Evolutionary conservation across 2,888 invertebrate species (phyloP), one percentile per base, ranked within the genome.

Genomic region (Parnassius glacialis): DNA sequence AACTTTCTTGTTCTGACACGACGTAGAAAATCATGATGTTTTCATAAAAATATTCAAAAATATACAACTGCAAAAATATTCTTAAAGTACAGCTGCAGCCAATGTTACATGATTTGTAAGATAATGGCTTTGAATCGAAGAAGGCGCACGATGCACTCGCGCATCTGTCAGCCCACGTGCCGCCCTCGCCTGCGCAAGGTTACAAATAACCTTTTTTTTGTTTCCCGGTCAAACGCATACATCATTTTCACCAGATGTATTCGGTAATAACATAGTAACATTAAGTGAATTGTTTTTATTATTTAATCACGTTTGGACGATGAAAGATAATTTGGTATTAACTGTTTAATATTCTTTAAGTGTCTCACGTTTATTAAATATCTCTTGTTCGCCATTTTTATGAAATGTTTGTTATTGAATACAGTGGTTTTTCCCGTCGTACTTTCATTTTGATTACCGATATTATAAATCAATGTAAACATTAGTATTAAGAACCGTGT

Each of bases 141-240:
- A 74, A 74, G 70, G 73, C 70, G 76, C 74, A 68, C 76, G 85
- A 82, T 83, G 86, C 83, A 83, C 82, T 67, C 70, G 83, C 85
- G 82, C 90, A 90, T 90, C 89, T 91, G 90, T 83, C 90, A 68
- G 72, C 90, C 90, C 90, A 91, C 90, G 90, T 91, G 90, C 87
- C 85, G 76, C 84, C 83, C 71, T 78, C 86, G 82, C 83, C 78
- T 73, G 84, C 80, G 83, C 83, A 82, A 80, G 80, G 82, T 84
- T 85, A 83, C 80, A 79, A 78, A 73, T 78, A 78, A 71, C 67
- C 57, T 74, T 81, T 81, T n/a, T 81, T 84, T 84, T 84, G 76
- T 85, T 83, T 82, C 75, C 78, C 78, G 75, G 66, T 66, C 77
- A 72, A 78, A 79, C 74, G 74, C 86, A 88, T 89, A 86, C 79